phyloP scores from a whole-genome alignment of 1,140 invertebrate genomes.

The Ceratina calcarata region DNA sequence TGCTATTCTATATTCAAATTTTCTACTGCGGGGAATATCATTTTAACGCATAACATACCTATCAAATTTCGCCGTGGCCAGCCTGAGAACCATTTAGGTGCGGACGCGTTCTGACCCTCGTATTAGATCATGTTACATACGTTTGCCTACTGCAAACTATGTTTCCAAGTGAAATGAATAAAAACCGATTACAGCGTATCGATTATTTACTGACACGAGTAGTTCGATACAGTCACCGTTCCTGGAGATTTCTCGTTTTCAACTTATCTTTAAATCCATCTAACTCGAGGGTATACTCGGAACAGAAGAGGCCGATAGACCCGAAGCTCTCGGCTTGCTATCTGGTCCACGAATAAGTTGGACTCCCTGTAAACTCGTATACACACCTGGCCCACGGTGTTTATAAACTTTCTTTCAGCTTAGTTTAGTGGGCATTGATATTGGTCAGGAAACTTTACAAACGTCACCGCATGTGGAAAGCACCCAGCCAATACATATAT shows the following conservation, averaged over 20 bases:
- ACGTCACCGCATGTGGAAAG: background rate
- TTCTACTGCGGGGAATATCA: background rate
- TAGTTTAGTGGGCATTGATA: background rate
- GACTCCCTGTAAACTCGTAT: background rate
- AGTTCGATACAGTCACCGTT: background rate
- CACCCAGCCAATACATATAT: background rate
- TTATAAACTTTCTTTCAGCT: conserved; percentile 25
- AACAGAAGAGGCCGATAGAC: conserved; percentile 10
- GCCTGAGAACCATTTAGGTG: too few species aligned
- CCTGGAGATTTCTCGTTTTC: background rate
- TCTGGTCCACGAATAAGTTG: conserved; percentile 12
- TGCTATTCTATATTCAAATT: conserved; percentile 56
- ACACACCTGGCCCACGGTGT: background rate
- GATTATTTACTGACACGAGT: too few species aligned
- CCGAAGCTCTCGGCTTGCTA: conserved; percentile 21
- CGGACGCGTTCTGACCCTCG: too few species aligned
- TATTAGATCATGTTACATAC: too few species aligned
- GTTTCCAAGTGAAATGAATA: too few species aligned
- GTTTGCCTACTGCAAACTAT: too few species aligned
- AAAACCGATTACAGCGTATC: too few species aligned
- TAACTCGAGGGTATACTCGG: conserved; percentile 6
- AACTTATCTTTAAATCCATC: conserved; percentile 30
- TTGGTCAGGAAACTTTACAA: background rate
- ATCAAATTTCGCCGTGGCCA: background rate
- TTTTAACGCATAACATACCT: conserved; percentile 19